Conservation (phyloP, 1,140 invertebrate genomes). For the Hyles euphorbiae region DNA sequence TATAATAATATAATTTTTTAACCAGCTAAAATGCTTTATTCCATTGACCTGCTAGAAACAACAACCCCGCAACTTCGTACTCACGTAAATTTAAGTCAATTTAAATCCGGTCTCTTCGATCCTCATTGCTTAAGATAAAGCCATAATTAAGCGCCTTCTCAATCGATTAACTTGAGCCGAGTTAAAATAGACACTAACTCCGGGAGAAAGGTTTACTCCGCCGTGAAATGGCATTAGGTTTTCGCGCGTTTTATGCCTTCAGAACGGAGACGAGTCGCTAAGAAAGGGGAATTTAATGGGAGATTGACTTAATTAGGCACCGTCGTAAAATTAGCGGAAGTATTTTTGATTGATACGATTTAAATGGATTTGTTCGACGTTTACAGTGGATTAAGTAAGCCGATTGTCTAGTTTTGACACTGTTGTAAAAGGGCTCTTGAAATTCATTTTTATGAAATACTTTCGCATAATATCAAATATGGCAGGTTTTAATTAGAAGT, state of each 20-base stretch:
- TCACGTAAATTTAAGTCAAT: constrained; percentile 34
- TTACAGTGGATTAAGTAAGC: constrained; percentile 7
- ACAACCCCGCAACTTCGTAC: constrained; percentile 5
- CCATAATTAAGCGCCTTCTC: constrained; percentile 72
- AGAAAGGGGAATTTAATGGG: constrained; percentile 69
- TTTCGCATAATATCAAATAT: no score
- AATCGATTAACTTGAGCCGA: constrained; percentile 73
- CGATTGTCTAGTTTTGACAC: no score
- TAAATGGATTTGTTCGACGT: constrained; percentile 34
- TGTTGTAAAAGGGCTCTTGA: no score
- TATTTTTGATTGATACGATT: constrained; percentile 59
- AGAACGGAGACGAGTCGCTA: constrained; percentile 59
- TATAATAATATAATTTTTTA: no score
- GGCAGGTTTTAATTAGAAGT: no score
- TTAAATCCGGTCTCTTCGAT: constrained; percentile 56
- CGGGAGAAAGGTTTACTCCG: constrained; percentile 70
- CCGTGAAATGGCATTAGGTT: constrained; percentile 73
- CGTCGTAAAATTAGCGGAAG: constrained; percentile 57
- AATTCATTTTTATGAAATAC: no score
- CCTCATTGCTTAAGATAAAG: constrained; percentile 65
- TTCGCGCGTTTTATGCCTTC: constrained; percentile 68
- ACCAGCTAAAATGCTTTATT: no score
- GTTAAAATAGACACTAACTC: constrained; percentile 74
- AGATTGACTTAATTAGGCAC: constrained; percentile 69
- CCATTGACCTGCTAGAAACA: not conserved